Percentiles rank a stretch among this genome's conserved stretches.
These are phyloP conservation scores for Micropoecilia bifurca DNA, from an alignment of 2,797 vertebrate species.

Conservation along the genomic window DNA sequence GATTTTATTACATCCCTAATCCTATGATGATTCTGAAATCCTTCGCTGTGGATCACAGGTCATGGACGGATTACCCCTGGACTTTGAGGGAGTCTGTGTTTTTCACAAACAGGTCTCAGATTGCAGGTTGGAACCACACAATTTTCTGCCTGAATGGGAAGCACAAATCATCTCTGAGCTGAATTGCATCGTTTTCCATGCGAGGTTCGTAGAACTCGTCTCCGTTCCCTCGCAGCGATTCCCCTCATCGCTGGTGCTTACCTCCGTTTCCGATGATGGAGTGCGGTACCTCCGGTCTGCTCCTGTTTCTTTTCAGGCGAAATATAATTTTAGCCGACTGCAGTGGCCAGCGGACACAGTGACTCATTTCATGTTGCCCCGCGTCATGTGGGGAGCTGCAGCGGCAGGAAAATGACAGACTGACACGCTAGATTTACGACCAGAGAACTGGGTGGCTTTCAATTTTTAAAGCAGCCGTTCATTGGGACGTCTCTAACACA, in stretches of 20 bases:
- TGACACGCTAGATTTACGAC: conserved; percentile 56
- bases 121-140: not conserved
- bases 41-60: conserved; percentile 33
- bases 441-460: conserved; percentile 58
- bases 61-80: not conserved
- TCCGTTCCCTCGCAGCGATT: not conserved
- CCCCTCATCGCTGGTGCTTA: not conserved
- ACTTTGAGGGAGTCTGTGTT: conserved; percentile 18
- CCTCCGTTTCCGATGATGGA: not conserved
- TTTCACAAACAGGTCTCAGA: conserved; percentile 18
- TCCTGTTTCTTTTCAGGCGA: conserved; percentile 24
- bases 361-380: conserved; percentile 43
- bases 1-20: conserved; percentile 1
- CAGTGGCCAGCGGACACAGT: conserved; percentile 44
- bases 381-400: conserved; percentile 36
- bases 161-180: not conserved
- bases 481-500: conserved; percentile 68
- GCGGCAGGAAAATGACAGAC: conserved; percentile 61
- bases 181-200: conserved; percentile 5
- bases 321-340: conserved; percentile 31
- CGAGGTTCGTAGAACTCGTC: not conserved
- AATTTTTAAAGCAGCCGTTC: conserved; percentile 52
- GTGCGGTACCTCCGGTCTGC: not conserved
- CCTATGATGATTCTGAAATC: conserved; percentile 6
- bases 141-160: conserved; percentile 1